These are phyloP conservation scores for Erebia aethiops DNA, from an alignment of 2,888 invertebrate genomes.

Conservation along the genomic window DNA sequence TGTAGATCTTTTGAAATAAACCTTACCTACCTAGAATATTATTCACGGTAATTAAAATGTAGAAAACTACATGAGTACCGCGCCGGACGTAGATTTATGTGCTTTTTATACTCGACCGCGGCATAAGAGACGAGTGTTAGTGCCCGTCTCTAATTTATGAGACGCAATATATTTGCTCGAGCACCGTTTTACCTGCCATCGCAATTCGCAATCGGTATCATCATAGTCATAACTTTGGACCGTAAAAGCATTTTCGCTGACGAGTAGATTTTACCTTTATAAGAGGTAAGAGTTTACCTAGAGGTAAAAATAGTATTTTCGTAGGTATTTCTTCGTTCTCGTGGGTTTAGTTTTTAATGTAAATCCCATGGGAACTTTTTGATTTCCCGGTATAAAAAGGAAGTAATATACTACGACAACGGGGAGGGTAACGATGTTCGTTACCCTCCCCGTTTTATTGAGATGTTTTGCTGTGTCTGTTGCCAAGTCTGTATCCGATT, in stretches of 20 bases:
- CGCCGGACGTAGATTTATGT: neutral
- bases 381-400: too few species aligned
- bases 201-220: slow-evolving; percentile 36
- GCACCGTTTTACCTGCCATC: slow-evolving; percentile 36
- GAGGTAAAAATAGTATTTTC: neutral
- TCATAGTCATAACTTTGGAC: slow-evolving; percentile 32
- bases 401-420: too few species aligned
- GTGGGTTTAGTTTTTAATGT: neutral
- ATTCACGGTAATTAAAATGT: neutral
- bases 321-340: neutral
- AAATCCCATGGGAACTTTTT: neutral
- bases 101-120: slow-evolving; percentile 13
- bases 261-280: slow-evolving; percentile 11
- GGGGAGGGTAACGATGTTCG: too few species aligned
- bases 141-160: slow-evolving; percentile 33
- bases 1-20: too few species aligned
- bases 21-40: too few species aligned
- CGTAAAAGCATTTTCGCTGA: slow-evolving; percentile 12
- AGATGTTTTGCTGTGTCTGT: too few species aligned
- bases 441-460: too few species aligned
- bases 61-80: slow-evolving; percentile 6
- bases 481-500: too few species aligned
- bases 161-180: slow-evolving; percentile 35
- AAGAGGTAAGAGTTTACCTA: too few species aligned
- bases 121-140: slow-evolving; percentile 28